These are phyloP conservation scores for Neomorphus geoffroyi DNA, from an alignment of 2,797 vertebrate species.

Conservation along the genomic window DNA sequence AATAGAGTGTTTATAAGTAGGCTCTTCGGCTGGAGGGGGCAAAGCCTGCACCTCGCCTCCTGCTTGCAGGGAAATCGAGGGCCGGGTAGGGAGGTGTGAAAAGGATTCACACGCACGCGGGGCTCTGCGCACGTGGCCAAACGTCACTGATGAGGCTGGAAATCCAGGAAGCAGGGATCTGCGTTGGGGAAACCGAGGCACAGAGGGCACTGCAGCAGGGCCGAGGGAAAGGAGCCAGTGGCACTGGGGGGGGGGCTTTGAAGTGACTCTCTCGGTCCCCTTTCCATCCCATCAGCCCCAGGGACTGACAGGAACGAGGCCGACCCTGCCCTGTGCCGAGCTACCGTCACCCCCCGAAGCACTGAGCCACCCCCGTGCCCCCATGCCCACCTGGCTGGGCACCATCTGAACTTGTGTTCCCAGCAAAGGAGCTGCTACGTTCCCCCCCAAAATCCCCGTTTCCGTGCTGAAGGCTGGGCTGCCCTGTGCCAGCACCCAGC, in stretches of 20 bases:
- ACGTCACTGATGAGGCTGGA: not conserved
- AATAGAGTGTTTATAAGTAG: not conserved
- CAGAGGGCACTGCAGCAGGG: not conserved
- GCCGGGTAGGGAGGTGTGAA: no score
- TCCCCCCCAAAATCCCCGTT: accelerated
- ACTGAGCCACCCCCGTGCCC: accelerated
- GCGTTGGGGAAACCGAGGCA: not conserved
- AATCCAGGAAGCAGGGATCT: accelerated
- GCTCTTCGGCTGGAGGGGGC: not conserved
- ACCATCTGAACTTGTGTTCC: not conserved
- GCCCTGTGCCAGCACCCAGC: not conserved
- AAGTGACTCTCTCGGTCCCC: not conserved
- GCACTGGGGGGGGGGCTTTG: not conserved
- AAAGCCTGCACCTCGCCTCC: not conserved
- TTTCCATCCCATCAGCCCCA: accelerated
- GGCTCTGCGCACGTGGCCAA: accelerated
- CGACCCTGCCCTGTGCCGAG: not conserved
- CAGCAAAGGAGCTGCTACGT: not conserved
- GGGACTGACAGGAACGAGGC: accelerated
- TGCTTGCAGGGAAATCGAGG: not conserved
- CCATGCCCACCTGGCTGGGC: not conserved
- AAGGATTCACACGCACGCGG: not conserved
- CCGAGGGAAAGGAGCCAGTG: not conserved
- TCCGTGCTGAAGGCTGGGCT: not conserved
- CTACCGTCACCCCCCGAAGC: accelerated